Evolutionary conservation across 2,888 invertebrate species (phyloP).

Genomic region (Atherix ibis): DNA sequence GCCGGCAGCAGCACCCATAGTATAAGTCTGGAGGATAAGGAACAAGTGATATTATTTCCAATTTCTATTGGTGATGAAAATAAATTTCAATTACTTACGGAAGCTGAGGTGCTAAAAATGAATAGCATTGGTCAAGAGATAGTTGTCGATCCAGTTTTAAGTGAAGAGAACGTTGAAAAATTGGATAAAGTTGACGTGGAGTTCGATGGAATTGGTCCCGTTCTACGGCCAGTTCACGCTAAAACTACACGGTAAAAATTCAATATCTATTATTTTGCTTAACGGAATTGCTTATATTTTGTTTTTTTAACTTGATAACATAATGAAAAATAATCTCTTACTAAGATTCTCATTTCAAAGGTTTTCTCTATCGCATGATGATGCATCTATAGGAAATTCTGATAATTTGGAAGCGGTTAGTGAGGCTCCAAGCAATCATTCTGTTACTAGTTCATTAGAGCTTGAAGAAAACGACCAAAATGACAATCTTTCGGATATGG

Average conservation of each 20-base stretch:
- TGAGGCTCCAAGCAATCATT: conserved; percentile 90
- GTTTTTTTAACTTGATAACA: neutral
- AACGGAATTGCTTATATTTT: neutral
- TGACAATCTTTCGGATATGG: conserved; percentile 94
- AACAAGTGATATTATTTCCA: conserved; percentile 53
- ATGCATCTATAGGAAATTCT: conserved; percentile 82
- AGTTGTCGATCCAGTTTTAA: conserved; percentile 13
- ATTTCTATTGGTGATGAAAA: conserved; percentile 42
- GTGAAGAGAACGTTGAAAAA: conserved; percentile 20
- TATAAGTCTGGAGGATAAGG: conserved; percentile 16
- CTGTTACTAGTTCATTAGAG: conserved; percentile 80
- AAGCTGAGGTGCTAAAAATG: conserved; percentile 43
- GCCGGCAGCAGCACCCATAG: conserved; percentile 21
- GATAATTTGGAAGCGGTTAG: conserved; percentile 91
- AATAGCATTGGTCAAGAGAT: conserved; percentile 29
- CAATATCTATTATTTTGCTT: neutral
- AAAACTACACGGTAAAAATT: conserved; percentile 38
- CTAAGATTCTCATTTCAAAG: conserved; percentile 17
- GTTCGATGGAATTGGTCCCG: conserved; percentile 21
- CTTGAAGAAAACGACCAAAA: conserved; percentile 75
- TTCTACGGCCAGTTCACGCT: conserved; percentile 33
- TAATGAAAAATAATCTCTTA: neutral
- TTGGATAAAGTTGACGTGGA: conserved; percentile 16
- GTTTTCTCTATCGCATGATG: conserved; percentile 78
- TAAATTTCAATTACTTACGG: conserved; percentile 48